phyloP scores from a whole-genome alignment of 2,888 invertebrate genomes.

The Beris morrisii region DNA sequence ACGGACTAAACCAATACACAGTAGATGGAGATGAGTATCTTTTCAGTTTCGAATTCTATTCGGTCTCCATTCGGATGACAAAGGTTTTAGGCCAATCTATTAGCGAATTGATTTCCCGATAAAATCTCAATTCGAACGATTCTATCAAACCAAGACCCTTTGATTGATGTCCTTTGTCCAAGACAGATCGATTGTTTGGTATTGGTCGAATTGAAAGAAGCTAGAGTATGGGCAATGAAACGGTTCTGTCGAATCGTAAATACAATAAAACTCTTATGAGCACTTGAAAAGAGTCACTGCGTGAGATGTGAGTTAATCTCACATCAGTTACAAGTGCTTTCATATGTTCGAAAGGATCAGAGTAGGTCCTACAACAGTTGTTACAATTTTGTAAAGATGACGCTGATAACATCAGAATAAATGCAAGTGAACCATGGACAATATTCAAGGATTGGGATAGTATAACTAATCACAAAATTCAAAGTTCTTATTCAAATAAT shows the following conservation, averaged over 20 bases:
- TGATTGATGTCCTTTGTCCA: constrained; percentile 31
- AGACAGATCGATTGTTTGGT: neutral
- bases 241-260: neutral
- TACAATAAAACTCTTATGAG: neutral
- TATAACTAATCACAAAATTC: too few relatives aligned
- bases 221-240: neutral
- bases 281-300: constrained; percentile 12
- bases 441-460: too few relatives aligned
- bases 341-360: too few relatives aligned
- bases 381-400: too few relatives aligned
- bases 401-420: too few relatives aligned
- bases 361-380: too few relatives aligned
- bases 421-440: too few relatives aligned
- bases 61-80: neutral
- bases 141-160: constrained; percentile 23
- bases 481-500: too few relatives aligned
- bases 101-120: constrained; percentile 37
- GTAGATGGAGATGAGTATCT: neutral
- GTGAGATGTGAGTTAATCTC: neutral
- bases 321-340: constrained; percentile 15
- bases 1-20: neutral
- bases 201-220: neutral
- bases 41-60: constrained; percentile 6
- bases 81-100: constrained; percentile 32
- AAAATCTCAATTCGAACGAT: constrained; percentile 38